Evolutionary conservation across 2,113 vertebrate species (phyloP), one percentile per base, ranked within the genome.

Genomic region (Struthio camelus): DNA sequence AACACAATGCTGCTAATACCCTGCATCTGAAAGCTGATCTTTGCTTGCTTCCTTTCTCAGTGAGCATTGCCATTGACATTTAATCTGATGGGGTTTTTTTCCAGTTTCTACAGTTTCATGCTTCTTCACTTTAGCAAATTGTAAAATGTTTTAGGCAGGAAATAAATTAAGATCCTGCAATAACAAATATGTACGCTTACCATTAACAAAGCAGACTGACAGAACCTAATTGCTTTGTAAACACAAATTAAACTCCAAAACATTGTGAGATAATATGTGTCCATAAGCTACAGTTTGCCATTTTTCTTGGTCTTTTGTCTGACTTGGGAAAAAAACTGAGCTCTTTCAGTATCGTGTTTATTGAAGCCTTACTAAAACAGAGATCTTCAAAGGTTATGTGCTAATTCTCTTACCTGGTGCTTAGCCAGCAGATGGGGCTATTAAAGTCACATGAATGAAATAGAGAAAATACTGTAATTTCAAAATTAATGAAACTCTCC

Each of bases 361-460:
- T 14, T 19, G 87, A 92, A 93, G 65, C 87, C 44, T 81, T 87
- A 78, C 91, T 92, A 66, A 22, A 95, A 85, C 59, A 92, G 59
- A 96, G 77, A 44, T 36, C 64, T 91, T 66, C 59, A 58, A 77
- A 89, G 75, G 83, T 59, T 61, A 73, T 28, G 9, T 72, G 83
- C 80, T 92, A n/a, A 15, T 86, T 94, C 94, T 75, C 36, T 11
- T 36, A 65, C 9, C 87, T 87, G 90, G 62, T 94, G 67, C 91
- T 94, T 83, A 93, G 88, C 96, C 96, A 97, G 96, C 85, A 97
- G 96, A 96, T 96, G 96, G 96, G 85, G 95, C 96, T 97, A 95
- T 87, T 96, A 91, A 96, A 91, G 91, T 92, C 93, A 96, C 71
- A 94, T 77, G 94, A 87, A 94, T 80, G 87, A 89, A 97, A 48